Evolutionary conservation across 2,113 vertebrate species (phyloP).

Genomic region (Sebastes schlegelii): DNA sequence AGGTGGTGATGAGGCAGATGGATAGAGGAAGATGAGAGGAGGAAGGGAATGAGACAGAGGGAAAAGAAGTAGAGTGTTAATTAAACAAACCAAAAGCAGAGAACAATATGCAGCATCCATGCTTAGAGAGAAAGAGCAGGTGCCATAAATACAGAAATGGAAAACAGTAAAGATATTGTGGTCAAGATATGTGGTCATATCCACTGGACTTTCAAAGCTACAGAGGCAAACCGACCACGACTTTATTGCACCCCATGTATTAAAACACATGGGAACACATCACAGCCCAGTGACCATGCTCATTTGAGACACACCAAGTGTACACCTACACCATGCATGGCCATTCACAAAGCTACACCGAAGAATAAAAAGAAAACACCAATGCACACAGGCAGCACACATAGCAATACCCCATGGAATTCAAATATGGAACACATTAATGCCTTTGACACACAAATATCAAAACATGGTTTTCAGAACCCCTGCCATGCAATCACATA

Average conservation of each 20-base stretch:
- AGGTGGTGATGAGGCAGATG: neutral
- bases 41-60: neutral
- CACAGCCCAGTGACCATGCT: conserved; percentile 23
- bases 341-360: conserved; percentile 37
- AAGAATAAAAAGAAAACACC: conserved; percentile 13
- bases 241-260: neutral
- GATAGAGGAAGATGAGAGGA: neutral
- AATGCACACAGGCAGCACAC: conserved; percentile 26
- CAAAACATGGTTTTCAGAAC: neutral
- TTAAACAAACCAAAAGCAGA: neutral
- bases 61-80: neutral
- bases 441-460: neutral
- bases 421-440: conserved; percentile 1
- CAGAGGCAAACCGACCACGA: conserved; percentile 19
- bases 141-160: neutral
- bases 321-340: conserved; percentile 53
- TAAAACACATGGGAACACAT: conserved; percentile 2
- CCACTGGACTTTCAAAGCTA: neutral
- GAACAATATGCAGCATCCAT: conserved; percentile 34
- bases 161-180: conserved; percentile 15
- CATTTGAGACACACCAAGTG: neutral
- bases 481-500: conserved; percentile 63
- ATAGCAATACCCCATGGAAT: conserved; percentile 15
- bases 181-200: conserved; percentile 1
- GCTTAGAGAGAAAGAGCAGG: conserved; percentile 4